phyloP scores from a whole-genome alignment of 2,113 vertebrate species.

The Hipposideros armiger region DNA sequence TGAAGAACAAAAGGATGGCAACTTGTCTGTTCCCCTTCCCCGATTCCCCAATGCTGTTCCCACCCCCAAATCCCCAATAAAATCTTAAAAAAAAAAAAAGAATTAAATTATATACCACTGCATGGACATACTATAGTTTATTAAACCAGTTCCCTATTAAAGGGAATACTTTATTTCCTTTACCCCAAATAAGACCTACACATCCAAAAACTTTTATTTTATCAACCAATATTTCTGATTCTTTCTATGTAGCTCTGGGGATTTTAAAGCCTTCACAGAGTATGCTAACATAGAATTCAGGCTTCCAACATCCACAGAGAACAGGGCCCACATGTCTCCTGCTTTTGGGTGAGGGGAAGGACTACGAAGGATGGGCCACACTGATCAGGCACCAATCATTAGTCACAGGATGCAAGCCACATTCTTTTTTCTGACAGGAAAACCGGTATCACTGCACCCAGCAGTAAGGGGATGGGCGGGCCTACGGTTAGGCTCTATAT shows the following conservation, averaged over 20 bases:
- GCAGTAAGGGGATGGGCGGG: neutral
- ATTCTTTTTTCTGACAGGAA: neutral
- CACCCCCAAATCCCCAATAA: too few species aligned
- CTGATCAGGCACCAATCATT: neutral
- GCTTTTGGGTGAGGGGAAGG: neutral
- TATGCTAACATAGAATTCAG: neutral
- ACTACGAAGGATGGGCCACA: neutral
- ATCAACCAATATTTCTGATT: constrained; percentile 25
- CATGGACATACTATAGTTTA: neutral
- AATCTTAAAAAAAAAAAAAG: too few species aligned
- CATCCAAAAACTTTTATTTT: neutral
- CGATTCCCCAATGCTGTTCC: too few species aligned
- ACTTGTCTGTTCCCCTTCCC: too few species aligned
- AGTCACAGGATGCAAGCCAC: neutral
- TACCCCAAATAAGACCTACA: neutral
- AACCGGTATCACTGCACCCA: neutral
- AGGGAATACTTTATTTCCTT: neutral
- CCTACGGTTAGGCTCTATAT: neutral
- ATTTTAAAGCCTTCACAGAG: neutral
- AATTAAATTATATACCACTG: neutral
- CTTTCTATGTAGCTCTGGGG: neutral
- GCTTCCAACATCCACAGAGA: neutral
- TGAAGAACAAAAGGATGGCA: too few species aligned
- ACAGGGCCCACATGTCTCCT: neutral
- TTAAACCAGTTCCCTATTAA: neutral